Conservation (phyloP, 2,113 vertebrate genomes). For the Maccullochella peelii region DNA sequence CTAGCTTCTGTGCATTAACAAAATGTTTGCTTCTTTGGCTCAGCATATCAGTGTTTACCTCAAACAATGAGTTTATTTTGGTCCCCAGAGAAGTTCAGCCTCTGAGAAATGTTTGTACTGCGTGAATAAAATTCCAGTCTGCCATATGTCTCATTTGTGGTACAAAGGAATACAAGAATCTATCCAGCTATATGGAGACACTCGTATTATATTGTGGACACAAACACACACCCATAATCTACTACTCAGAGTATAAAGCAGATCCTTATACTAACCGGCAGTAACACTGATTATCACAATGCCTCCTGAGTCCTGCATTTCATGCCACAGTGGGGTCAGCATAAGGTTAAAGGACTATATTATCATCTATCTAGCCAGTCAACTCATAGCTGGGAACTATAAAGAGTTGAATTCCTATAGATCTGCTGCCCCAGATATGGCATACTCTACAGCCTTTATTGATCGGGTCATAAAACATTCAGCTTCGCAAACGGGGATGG, state of each 20-base stretch:
- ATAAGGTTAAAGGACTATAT: constrained; percentile 59
- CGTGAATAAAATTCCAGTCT: constrained; percentile 25
- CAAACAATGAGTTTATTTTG: constrained; percentile 24
- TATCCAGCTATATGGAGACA: constrained; percentile 24
- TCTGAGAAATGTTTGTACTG: constrained; percentile 36
- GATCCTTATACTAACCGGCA: constrained; percentile 30
- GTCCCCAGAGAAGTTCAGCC: constrained; percentile 18
- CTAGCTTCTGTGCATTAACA: neutral
- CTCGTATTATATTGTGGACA: constrained; percentile 17
- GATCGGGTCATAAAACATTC: constrained; percentile 63
- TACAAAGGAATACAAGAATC: constrained; percentile 5
- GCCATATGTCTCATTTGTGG: neutral
- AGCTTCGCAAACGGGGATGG: constrained; percentile 29
- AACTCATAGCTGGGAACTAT: constrained; percentile 57
- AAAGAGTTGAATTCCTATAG: constrained; percentile 58
- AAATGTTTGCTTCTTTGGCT: constrained; percentile 25
- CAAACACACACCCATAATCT: constrained; percentile 11
- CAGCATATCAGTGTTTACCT: constrained; percentile 17
- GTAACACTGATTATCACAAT: constrained; percentile 50
- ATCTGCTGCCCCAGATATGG: constrained; percentile 48
- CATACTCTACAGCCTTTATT: constrained; percentile 41
- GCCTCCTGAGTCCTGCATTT: constrained; percentile 39
- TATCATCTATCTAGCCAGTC: constrained; percentile 52
- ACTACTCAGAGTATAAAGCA: constrained; percentile 6
- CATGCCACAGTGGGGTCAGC: constrained; percentile 57